These are phyloP conservation scores for Eupithecia dodoneata DNA, from an alignment of 2,888 invertebrate species.

Conservation along the genomic window DNA sequence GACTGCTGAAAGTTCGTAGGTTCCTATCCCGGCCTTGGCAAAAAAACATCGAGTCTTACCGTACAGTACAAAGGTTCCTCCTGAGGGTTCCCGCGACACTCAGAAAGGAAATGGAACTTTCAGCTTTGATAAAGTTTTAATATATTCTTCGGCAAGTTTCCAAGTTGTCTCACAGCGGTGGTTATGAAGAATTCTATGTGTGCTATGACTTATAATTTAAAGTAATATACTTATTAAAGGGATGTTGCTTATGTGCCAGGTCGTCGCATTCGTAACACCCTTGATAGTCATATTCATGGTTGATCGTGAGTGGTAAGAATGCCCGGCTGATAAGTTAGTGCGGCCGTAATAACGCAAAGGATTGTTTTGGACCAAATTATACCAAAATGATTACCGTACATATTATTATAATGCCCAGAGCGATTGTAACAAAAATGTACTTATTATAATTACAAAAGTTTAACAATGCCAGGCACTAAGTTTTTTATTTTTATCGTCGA, in stretches of 20 bases:
- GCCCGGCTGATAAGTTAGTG: background rate
- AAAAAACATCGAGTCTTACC: conserved; percentile 12
- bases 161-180: conserved; percentile 65
- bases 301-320: background rate
- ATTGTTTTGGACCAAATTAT: background rate
- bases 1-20: background rate
- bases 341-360: background rate
- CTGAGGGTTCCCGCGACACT: conserved; percentile 43
- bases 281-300: background rate
- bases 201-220: conserved; percentile 22
- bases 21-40: conserved; percentile 5
- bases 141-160: conserved; percentile 80
- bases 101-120: conserved; percentile 74
- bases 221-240: background rate
- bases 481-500: background rate
- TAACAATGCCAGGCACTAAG: background rate
- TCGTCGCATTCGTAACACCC: background rate
- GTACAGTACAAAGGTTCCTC: conserved; percentile 31
- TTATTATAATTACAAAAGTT: background rate
- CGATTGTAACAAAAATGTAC: background rate
- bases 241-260: background rate
- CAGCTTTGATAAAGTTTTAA: conserved; percentile 83
- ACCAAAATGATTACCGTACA: background rate
- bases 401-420: background rate
- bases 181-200: conserved; percentile 73